phyloP scores from a whole-genome alignment of 1,140 invertebrate species.

The Listronotus bonariensis region DNA sequence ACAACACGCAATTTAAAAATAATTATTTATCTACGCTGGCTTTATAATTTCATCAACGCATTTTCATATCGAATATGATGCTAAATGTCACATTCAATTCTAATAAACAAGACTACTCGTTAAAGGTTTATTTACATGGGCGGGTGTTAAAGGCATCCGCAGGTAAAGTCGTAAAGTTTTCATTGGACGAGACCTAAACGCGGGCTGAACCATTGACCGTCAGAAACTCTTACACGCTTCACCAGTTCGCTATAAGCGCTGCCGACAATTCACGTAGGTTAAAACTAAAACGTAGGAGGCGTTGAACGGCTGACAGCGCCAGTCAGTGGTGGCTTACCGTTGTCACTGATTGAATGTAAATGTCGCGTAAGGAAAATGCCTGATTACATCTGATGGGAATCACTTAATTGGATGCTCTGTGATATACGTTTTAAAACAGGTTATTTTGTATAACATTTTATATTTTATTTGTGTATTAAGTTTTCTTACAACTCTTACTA shows the following conservation, averaged over 20 bases:
- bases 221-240: conserved; percentile 39
- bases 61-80: background rate
- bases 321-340: no score
- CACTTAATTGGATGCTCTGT: no score
- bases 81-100: conserved; percentile 2
- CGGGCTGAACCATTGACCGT: conserved; percentile 38
- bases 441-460: no score
- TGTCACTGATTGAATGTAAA: no score
- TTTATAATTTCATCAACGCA: background rate
- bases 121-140: conserved; percentile 19
- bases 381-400: no score
- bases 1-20: no score
- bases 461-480: no score
- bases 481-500: no score
- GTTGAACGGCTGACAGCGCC: conserved; percentile 4
- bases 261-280: conserved; percentile 8
- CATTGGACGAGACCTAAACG: conserved; percentile 29
- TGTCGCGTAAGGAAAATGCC: no score
- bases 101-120: background rate
- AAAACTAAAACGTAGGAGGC: conserved; percentile 16
- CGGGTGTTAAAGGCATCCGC: conserved; percentile 17
- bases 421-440: no score
- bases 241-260: conserved; percentile 31
- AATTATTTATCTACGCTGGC: no score
- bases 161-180: conserved; percentile 22